Evolutionary conservation across 1,140 invertebrate species (phyloP), one percentile per base, ranked within the genome.

Genomic region (Drosophila equinoxialis): DNA sequence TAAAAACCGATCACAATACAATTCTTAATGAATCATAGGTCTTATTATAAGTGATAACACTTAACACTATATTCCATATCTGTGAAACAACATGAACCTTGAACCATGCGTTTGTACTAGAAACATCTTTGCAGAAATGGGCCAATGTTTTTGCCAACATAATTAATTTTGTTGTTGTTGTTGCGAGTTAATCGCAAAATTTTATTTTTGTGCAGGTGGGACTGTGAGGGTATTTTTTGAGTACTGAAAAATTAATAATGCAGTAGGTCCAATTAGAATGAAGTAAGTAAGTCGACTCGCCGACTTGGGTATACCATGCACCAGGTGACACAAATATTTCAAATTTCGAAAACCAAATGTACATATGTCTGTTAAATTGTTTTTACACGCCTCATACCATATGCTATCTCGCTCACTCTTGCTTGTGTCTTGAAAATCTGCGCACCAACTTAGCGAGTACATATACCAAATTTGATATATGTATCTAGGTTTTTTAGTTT

Each of bases 51-150:
- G 30, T 30, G 30, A 30, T 30, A 30, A 30, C 17, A 51, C 17
- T n/a, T 6, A 7, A 42, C 14, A 57, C 26, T 33, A 55, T 26
- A 55, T 30, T 30, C 13, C 23, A 55, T 33, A 58, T 35, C 45
- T 51, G 35, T 58, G 30, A 13, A 30, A 58, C 13, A 59, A 33
- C 1, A 11, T 37, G 33, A 59, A 59, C 57, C 57, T 59, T 59
- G 57, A 59, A 11, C n/a, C 14, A 8, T 33, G n/a, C 17, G 6
- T 37, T 59, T 37, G 33, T 17, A 7, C 57, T 59, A 13, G 35
- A 59, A 59, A 37, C 57, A 59, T 37, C 7, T 14, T 6, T 8
- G 17, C n/a, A 37, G 17, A 59, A 59, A 59, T 59, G 17, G 14
- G 33, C 14, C 55, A 58, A 58, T 6, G 10, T 35, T 17, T 58